These are phyloP conservation scores for Clarias pachynema DNA, from an alignment of 2,797 vertebrate genomes.

Conservation along the genomic window DNA sequence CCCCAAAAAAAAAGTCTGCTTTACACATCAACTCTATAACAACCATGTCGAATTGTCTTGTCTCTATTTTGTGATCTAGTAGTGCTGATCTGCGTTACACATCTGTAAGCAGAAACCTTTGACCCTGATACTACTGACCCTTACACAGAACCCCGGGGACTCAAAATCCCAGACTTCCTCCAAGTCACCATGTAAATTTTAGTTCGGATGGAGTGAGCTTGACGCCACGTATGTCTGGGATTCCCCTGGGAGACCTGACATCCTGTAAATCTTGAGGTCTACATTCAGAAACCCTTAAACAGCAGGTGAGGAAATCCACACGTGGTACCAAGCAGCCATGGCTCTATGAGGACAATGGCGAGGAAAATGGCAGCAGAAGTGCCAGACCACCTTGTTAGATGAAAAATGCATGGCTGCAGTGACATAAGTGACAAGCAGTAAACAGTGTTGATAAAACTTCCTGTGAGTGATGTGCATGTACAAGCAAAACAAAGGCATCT, in stretches of 20 bases:
- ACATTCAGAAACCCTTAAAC: conserved; percentile 13
- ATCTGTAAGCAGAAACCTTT: conserved; percentile 68
- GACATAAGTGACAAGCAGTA: neutral
- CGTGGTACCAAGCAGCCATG: conserved; percentile 64
- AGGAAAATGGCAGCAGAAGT: neutral
- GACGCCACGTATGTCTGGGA: conserved; percentile 52
- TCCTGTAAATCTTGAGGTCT: conserved; percentile 42
- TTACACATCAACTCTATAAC: neutral
- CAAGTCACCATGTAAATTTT: conserved; percentile 44
- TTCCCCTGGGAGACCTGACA: conserved; percentile 34
- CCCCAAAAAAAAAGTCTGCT: too few relatives aligned
- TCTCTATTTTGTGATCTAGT: neutral
- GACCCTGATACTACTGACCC: conserved; percentile 64
- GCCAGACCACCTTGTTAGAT: neutral
- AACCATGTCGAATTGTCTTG: neutral
- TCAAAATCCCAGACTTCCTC: conserved; percentile 69
- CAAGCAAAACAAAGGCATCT: too few relatives aligned
- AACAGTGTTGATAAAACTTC: conserved; percentile 10
- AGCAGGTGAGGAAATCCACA: conserved; percentile 71
- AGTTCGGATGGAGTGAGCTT: conserved; percentile 59
- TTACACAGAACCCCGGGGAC: neutral
- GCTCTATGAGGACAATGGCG: neutral
- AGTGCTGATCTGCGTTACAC: conserved; percentile 48
- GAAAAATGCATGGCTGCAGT: neutral
- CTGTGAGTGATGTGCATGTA: neutral